A percentile compares a stretch with the other conserved stretches of the same genome.
Evolutionary conservation across 2,797 vertebrate genomes (phyloP).

Genomic region (Carapus acus): DNA sequence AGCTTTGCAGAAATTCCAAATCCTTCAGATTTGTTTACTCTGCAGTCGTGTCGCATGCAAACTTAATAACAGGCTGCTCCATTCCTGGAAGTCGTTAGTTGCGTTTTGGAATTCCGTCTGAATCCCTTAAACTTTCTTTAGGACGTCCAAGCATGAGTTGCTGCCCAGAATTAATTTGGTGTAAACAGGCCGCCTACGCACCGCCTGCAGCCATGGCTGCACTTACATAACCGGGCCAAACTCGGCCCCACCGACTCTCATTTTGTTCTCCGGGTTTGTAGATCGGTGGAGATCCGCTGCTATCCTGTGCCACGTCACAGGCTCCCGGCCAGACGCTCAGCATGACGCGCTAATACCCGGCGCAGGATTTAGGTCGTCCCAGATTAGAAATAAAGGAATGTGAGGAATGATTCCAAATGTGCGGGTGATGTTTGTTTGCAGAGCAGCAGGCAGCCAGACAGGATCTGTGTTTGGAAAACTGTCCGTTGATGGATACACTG

Average conservation of each 20-base stretch:
- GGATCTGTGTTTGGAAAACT: no score
- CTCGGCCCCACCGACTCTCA: constrained; percentile 15
- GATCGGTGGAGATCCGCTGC: constrained; percentile 65
- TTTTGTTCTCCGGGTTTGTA: constrained; percentile 53
- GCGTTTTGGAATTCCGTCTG: background rate
- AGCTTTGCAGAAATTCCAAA: constrained; percentile 6
- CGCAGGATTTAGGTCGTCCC: constrained; percentile 65
- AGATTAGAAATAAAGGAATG: constrained; percentile 49
- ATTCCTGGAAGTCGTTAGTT: background rate
- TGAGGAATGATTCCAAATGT: constrained; percentile 42
- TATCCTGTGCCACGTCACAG: constrained; percentile 45
- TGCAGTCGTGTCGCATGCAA: background rate
- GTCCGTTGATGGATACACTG: no score
- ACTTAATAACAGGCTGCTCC: background rate
- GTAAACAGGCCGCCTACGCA: constrained; percentile 67
- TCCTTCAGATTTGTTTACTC: background rate
- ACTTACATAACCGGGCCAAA: constrained; percentile 62
- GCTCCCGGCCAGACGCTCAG: constrained; percentile 47
- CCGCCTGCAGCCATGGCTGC: constrained; percentile 69
- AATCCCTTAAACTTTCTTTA: constrained; percentile 32
- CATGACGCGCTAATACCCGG: constrained; percentile 57
- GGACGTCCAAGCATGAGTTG: constrained; percentile 35
- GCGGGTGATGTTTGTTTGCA: constrained; percentile 34
- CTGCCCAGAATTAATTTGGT: constrained; percentile 49
- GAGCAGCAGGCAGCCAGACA: no score